phyloP scores from a whole-genome alignment of 35 echinoderm and acorn worm genomes.

The Anneissia japonica region DNA sequence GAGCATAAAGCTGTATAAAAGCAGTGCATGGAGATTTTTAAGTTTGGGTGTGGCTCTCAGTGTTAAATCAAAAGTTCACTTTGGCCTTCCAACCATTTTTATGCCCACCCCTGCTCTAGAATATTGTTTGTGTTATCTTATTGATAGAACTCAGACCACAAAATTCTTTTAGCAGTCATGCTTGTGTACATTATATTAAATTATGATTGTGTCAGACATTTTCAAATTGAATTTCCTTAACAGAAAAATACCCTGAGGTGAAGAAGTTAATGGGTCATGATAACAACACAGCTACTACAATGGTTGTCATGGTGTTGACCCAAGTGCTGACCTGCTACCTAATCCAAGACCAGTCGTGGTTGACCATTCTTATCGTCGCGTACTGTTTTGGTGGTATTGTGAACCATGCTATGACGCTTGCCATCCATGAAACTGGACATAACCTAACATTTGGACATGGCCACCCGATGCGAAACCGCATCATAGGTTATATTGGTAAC shows the following conservation, averaged over 20 bases:
- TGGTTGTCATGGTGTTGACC: not conserved
- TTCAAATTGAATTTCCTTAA: too few species aligned
- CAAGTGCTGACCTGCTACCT: constrained; percentile 1
- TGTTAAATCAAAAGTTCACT: too few species aligned
- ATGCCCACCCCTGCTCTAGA: too few species aligned
- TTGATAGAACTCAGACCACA: not conserved
- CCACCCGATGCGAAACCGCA: constrained; percentile 9
- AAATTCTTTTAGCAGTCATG: too few species aligned
- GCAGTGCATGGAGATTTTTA: too few species aligned
- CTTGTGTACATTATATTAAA: too few species aligned
- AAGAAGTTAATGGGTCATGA: constrained; percentile 18
- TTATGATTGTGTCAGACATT: too few species aligned
- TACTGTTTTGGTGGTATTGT: constrained; percentile 10
- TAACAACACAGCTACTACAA: not conserved
- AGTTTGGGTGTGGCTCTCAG: too few species aligned
- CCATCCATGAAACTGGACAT: not conserved
- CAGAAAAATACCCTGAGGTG: constrained; percentile 11
- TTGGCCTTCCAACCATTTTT: too few species aligned
- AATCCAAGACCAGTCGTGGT: not conserved
- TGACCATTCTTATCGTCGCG: not conserved
- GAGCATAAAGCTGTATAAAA: too few species aligned
- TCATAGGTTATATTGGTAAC: constrained; percentile 5
- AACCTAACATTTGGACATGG: constrained; percentile 2
- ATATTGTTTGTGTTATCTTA: not conserved
- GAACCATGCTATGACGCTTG: constrained; percentile 8